These are phyloP conservation scores for Martes flavigula DNA, from an alignment of 2,797 vertebrate species.

Conservation along the genomic window DNA sequence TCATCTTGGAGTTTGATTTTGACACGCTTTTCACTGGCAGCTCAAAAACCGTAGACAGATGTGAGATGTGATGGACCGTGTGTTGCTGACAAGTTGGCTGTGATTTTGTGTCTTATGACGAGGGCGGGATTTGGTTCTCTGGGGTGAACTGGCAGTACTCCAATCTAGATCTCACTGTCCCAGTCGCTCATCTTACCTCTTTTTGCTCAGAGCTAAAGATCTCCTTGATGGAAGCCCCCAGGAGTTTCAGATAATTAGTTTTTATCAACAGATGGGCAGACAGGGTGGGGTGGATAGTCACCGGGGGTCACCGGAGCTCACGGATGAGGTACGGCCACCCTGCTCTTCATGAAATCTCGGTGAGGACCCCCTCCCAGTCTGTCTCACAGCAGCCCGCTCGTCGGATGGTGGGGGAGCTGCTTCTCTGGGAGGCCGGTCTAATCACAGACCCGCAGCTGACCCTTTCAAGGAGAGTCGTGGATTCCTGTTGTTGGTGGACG, in stretches of 20 bases:
- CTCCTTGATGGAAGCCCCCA: conserved; percentile 68
- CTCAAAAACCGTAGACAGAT: neutral
- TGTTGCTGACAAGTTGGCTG: neutral
- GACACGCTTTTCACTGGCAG: conserved; percentile 1
- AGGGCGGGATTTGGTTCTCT: conserved; percentile 50
- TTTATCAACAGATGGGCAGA: conserved; percentile 75
- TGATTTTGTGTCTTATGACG: conserved; percentile 1
- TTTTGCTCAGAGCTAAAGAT: conserved; percentile 61
- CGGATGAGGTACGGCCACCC: neutral
- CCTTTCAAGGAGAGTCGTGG: neutral
- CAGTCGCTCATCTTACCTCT: conserved; percentile 19
- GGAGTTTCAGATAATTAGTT: conserved; percentile 75
- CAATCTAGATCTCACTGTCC: conserved; percentile 64
- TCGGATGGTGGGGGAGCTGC: neutral
- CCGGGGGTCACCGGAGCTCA: neutral
- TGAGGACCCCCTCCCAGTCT: neutral
- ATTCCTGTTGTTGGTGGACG: neutral
- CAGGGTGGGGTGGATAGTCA: conserved; percentile 43
- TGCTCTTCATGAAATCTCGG: conserved; percentile 22
- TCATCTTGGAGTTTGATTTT: conserved; percentile 53
- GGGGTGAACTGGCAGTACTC: conserved; percentile 47
- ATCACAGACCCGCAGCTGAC: accelerated
- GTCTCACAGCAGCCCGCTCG: neutral
- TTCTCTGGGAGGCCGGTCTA: accelerated
- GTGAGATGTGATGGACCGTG: neutral